Base-by-base conservation (phyloP, 2,888 invertebrate genomes). In the Diloba caeruleocephala region DNA sequence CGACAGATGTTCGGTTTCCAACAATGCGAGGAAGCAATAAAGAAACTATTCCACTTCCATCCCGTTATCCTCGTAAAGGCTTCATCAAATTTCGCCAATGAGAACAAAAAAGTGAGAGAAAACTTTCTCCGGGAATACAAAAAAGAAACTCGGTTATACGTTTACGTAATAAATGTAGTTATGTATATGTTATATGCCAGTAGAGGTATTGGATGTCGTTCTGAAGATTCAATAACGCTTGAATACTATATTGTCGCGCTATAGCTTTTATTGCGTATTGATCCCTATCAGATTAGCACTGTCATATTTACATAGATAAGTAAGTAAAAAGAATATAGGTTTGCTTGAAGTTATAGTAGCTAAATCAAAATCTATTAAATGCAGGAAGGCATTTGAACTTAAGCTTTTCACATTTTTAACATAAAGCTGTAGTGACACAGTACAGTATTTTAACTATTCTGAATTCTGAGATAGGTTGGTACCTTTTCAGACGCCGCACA, bases 21-120 rank as follows among this genome's bases (percentile, higher is more conserved):
- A 65, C 60, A 59, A 68, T 72, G 75, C 64, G 70, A 67, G 62
- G 58, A 68, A 65, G 68, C 70, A 68, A 79, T 81, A 81, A 79
- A 78, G 71, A 75, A 78, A 77, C 76, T 79, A 78, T 80, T 75
- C 54, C 50, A 67, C 64, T 64, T 62, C 44, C 63, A 68, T 71
- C 55, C 65, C 56, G 49, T 65, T 66, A 70, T 71, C 65, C 64
- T 65, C 52, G 59, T 70, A 60, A 72, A 72, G 70, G 65, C 71
- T 76, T 73, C 71, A 76, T 80, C 71, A 75, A 76, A 78, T 76
- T 67, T 69, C 53, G 55, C 42, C 65, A 71, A 73, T 71, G 67
- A 72, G 52, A 57, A 52, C 60, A 65, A 74, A 77, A 68, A 57
- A 60, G 45, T 54, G 50, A 44, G 61, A 63, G 55, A 71, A 69